phyloP scores from a whole-genome alignment of 1,140 invertebrate genomes.

The Hypothenemus hampei region DNA sequence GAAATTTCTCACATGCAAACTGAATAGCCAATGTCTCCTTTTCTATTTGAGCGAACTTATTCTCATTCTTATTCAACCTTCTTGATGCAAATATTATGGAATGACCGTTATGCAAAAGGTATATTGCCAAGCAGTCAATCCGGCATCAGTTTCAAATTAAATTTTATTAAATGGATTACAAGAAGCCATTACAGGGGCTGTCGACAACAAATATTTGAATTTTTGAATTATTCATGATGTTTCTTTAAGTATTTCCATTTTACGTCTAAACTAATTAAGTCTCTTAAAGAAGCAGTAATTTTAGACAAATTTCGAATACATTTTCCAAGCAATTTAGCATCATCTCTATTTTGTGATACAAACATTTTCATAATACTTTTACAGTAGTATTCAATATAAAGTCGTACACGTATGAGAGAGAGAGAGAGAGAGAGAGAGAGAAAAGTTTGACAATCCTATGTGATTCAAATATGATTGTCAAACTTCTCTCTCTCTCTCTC shows the following conservation, averaged over 20 bases:
- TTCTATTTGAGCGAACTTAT: slow-evolving; percentile 45
- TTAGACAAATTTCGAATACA: slow-evolving; percentile 4
- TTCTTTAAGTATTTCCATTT: background rate
- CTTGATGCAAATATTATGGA: slow-evolving; percentile 45
- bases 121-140: slow-evolving; percentile 42
- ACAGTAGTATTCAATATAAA: background rate
- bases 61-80: slow-evolving; percentile 37
- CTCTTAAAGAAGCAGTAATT: background rate
- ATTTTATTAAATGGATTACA: slow-evolving; percentile 36
- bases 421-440: no score
- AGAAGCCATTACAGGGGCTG: slow-evolving; percentile 26
- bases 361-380: no score
- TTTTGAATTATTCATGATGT: background rate
- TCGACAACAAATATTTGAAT: background rate
- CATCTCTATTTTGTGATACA: no score
- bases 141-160: slow-evolving; percentile 41
- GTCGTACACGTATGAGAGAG: no score
- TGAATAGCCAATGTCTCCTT: slow-evolving; percentile 45
- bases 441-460: no score
- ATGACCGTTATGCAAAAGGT: slow-evolving; percentile 43
- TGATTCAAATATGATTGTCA: no score
- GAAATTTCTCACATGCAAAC: slow-evolving; percentile 43
- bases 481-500: no score
- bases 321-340: background rate
- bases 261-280: slow-evolving; percentile 5